phyloP scores from a whole-genome alignment of 2,113 vertebrate genomes.

The Pachypanchax playfairii region DNA sequence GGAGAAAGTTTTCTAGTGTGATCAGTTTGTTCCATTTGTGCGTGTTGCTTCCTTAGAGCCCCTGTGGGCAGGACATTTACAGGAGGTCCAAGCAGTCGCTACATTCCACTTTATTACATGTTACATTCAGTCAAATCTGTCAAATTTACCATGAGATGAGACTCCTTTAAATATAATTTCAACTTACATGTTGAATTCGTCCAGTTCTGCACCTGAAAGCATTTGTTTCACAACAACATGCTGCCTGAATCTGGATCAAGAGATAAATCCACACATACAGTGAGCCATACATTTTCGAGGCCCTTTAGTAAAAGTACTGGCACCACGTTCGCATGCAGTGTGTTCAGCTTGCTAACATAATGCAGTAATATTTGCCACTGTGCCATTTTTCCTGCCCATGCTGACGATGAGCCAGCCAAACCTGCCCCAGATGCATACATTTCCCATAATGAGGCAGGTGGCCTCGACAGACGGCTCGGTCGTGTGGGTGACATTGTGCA shows the following conservation, averaged over 20 bases:
- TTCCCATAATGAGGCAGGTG: conserved; percentile 80
- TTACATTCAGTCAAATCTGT: conserved; percentile 31
- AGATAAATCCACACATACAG: conserved; percentile 20
- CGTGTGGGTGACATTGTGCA: conserved; percentile 73
- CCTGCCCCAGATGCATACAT: conserved; percentile 80
- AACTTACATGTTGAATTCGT: conserved; percentile 17
- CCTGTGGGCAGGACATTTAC: conserved; percentile 42
- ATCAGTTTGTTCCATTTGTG: conserved; percentile 62
- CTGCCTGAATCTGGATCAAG: conserved; percentile 36
- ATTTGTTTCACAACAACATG: conserved; percentile 10
- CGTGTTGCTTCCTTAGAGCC: conserved; percentile 61
- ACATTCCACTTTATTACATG: conserved; percentile 31
- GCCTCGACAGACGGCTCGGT: conserved; percentile 77
- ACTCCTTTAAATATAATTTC: conserved; percentile 13
- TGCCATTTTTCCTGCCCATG: conserved; percentile 74
- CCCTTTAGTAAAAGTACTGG: conserved; percentile 45
- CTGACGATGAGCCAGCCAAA: conserved; percentile 67
- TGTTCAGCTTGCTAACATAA: conserved; percentile 71
- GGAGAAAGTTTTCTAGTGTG: conserved; percentile 67
- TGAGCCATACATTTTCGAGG: conserved; percentile 39
- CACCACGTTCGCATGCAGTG: conserved; percentile 52
- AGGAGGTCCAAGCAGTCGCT: conserved; percentile 25
- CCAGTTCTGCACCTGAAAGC: not conserved
- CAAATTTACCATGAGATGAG: conserved; percentile 2
- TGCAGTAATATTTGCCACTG: conserved; percentile 74